phyloP scores from a whole-genome alignment of 1,140 invertebrate species.

The Caerostris darwini region DNA sequence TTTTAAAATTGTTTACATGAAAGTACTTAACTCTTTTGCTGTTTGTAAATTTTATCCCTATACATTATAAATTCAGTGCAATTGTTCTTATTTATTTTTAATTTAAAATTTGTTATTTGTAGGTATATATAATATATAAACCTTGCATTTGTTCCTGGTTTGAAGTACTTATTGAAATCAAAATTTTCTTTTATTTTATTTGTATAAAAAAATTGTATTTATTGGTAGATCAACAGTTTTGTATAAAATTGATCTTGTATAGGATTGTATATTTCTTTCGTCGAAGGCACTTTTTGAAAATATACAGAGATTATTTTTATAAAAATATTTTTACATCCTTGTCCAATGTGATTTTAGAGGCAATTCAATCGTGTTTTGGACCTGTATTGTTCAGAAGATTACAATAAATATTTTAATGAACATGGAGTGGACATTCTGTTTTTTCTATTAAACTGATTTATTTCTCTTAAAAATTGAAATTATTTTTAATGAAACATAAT shows the following conservation, averaged over 20 bases:
- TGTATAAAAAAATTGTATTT: constrained; percentile 14
- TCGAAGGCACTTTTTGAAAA: constrained; percentile 52
- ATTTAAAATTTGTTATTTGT: not conserved
- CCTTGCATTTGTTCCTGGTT: not conserved
- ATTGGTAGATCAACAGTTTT: not conserved
- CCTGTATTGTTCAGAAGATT: constrained; percentile 3
- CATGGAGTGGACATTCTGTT: not conserved
- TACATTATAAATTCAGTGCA: not conserved
- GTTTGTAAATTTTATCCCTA: not conserved
- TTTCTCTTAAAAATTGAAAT: no score
- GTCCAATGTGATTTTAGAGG: constrained; percentile 54
- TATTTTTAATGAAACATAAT: no score
- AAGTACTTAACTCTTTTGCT: not conserved
- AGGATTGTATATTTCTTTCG: constrained; percentile 50
- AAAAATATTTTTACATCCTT: constrained; percentile 58
- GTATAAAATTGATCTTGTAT: constrained; percentile 38
- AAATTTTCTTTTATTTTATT: constrained; percentile 42
- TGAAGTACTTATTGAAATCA: not conserved
- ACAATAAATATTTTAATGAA: constrained; percentile 62
- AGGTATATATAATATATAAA: not conserved
- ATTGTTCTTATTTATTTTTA: not conserved
- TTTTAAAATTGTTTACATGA: not conserved
- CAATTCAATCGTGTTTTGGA: constrained; percentile 30
- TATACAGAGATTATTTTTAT: constrained; percentile 41
- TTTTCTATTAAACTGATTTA: not conserved